Conservation (phyloP, 2,113 vertebrate species). For the Silurus asotus region DNA sequence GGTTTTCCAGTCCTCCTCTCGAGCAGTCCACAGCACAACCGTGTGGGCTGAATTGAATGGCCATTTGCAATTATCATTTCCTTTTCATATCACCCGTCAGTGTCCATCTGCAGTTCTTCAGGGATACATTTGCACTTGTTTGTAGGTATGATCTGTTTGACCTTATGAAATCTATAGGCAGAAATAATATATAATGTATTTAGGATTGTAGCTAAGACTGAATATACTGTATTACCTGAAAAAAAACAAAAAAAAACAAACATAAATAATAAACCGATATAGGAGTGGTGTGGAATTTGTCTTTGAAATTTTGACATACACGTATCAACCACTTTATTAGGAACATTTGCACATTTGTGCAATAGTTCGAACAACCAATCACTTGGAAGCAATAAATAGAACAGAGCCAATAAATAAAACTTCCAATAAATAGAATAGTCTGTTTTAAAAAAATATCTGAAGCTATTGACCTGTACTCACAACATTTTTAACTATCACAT, state of each 20-base stretch:
- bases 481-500: too few relatives aligned
- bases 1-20: constrained; percentile 22
- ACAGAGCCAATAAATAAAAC: too few relatives aligned
- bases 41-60: constrained; percentile 48
- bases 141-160: background rate
- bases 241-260: background rate
- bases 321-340: too few relatives aligned
- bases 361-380: too few relatives aligned
- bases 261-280: background rate
- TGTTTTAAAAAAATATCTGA: too few relatives aligned
- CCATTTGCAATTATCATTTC: constrained; percentile 55
- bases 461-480: too few relatives aligned
- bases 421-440: too few relatives aligned
- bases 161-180: background rate
- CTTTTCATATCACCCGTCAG: constrained; percentile 12
- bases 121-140: constrained; percentile 4
- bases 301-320: background rate
- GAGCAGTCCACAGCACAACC: constrained; percentile 19
- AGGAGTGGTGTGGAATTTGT: background rate
- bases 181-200: background rate
- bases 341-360: too few relatives aligned
- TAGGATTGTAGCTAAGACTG: background rate
- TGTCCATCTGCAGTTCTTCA: constrained; percentile 15
- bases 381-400: too few relatives aligned
- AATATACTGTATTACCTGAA: background rate